phyloP scores from a whole-genome alignment of 2,113 vertebrate genomes.

The Cololabis saira region DNA sequence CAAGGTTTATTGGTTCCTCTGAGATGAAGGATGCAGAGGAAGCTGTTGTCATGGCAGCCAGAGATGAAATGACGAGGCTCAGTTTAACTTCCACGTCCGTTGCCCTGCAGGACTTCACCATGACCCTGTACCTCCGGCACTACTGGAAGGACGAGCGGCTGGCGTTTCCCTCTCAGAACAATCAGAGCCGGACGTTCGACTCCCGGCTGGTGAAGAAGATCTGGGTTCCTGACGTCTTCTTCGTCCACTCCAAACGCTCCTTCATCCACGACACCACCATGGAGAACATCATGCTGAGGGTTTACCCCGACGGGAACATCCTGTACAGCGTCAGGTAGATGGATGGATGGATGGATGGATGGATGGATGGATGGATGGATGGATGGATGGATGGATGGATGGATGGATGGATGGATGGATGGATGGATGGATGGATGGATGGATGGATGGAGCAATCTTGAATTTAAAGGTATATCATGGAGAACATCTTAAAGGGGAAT shows the following conservation, averaged over 20 bases:
- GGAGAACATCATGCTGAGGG: conserved; percentile 92
- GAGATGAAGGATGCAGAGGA: conserved; percentile 9
- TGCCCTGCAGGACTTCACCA: conserved; percentile 88
- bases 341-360: conserved; percentile 66
- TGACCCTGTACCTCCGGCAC: conserved; percentile 94
- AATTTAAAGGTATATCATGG: no score
- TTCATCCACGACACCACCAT: conserved; percentile 93
- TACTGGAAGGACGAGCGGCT: conserved; percentile 97
- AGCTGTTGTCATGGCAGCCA: conserved; percentile 5
- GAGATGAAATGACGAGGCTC: neutral
- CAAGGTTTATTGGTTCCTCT: no score
- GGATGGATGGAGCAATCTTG: no score
- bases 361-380: conserved; percentile 65
- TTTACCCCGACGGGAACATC: conserved; percentile 89
- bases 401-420: conserved; percentile 80
- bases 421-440: conserved; percentile 67
- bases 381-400: conserved; percentile 66
- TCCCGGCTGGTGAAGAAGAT: conserved; percentile 92
- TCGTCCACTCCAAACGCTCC: conserved; percentile 93
- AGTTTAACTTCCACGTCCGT: neutral
- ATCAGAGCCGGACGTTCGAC: conserved; percentile 93
- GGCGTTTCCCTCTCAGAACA: conserved; percentile 88
- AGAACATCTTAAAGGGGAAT: no score
- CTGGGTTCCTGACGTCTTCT: conserved; percentile 94
- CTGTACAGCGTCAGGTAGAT: conserved; percentile 91